Evolutionary conservation across 2,113 vertebrate species (phyloP).

Genomic region (Halichoeres trimaculatus): DNA sequence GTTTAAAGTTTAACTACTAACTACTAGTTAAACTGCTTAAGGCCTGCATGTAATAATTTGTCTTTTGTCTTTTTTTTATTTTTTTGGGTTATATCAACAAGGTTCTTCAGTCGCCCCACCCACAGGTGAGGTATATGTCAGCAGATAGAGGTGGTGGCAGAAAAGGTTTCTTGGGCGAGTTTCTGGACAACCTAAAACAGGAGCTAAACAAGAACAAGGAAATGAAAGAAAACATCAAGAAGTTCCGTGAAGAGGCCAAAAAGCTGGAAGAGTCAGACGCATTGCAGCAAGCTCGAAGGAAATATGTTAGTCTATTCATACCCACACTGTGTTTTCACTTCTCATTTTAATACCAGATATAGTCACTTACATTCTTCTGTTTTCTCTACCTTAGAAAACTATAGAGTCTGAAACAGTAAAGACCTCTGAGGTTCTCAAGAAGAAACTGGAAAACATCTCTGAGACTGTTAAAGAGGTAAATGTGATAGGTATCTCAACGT

Average conservation of each 20-base stretch:
- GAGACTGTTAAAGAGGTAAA: slow-evolving; percentile 94
- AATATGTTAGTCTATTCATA: slow-evolving; percentile 88
- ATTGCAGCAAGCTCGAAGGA: slow-evolving; percentile 90
- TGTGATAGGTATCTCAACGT: fast-evolving
- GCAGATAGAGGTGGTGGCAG: slow-evolving; percentile 79
- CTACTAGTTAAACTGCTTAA: not conserved
- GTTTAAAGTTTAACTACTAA: not conserved
- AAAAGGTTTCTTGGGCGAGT: slow-evolving; percentile 92
- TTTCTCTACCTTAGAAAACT: slow-evolving; percentile 85
- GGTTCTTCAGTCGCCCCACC: slow-evolving; percentile 18
- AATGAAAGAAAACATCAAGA: slow-evolving; percentile 97
- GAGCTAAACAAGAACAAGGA: slow-evolving; percentile 96
- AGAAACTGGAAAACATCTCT: slow-evolving; percentile 89
- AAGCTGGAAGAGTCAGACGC: slow-evolving; percentile 95
- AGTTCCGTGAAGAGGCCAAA: slow-evolving; percentile 93
- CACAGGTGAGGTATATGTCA: slow-evolving; percentile 76
- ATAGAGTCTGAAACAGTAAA: slow-evolving; percentile 96
- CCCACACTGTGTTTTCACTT: not conserved
- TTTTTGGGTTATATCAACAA: slow-evolving; percentile 25
- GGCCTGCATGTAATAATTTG: not conserved
- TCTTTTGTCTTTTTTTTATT: not conserved
- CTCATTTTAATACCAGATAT: not conserved
- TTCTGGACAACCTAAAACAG: slow-evolving; percentile 94
- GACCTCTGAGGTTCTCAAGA: slow-evolving; percentile 92
- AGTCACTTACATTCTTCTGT: not conserved